These are phyloP conservation scores for Leucophenga montana DNA, from an alignment of 2,888 invertebrate genomes.

Conservation along the genomic window DNA sequence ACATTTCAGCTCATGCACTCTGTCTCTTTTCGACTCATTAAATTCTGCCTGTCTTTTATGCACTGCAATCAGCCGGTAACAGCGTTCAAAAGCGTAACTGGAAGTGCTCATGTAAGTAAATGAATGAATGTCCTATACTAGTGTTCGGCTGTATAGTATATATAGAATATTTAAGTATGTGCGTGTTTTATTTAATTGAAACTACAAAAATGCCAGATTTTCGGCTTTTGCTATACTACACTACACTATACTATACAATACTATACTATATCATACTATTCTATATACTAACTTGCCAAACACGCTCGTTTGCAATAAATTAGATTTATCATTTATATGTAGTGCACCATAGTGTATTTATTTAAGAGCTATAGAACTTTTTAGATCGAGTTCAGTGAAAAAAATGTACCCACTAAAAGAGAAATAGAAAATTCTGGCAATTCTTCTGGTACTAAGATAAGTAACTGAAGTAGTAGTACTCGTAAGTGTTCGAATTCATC, in stretches of 20 bases:
- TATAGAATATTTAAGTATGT: too few relatives aligned
- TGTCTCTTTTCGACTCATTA: too few relatives aligned
- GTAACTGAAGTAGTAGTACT: too few relatives aligned
- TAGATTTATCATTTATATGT: slow-evolving; percentile 32
- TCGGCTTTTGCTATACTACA: not conserved
- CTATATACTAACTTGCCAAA: not conserved
- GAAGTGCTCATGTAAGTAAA: too few relatives aligned
- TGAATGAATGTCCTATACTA: not conserved
- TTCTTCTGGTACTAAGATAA: too few relatives aligned
- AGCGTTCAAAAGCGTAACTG: not conserved
- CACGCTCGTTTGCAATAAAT: slow-evolving; percentile 31
- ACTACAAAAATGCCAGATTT: slow-evolving; percentile 24
- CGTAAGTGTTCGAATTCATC: too few relatives aligned
- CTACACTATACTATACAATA: not conserved
- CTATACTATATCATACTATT: not conserved
- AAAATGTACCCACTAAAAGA: too few relatives aligned
- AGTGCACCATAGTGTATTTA: too few relatives aligned
- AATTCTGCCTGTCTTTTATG: not conserved
- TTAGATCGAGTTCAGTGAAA: too few relatives aligned
- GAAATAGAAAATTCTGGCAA: too few relatives aligned
- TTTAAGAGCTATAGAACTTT: too few relatives aligned
- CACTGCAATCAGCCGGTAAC: not conserved
- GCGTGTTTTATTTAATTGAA: slow-evolving; percentile 20
- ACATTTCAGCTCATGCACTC: too few relatives aligned
- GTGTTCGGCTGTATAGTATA: not conserved